Conservation (phyloP, 1,140 invertebrate genomes). For the Cephus cinctus region DNA sequence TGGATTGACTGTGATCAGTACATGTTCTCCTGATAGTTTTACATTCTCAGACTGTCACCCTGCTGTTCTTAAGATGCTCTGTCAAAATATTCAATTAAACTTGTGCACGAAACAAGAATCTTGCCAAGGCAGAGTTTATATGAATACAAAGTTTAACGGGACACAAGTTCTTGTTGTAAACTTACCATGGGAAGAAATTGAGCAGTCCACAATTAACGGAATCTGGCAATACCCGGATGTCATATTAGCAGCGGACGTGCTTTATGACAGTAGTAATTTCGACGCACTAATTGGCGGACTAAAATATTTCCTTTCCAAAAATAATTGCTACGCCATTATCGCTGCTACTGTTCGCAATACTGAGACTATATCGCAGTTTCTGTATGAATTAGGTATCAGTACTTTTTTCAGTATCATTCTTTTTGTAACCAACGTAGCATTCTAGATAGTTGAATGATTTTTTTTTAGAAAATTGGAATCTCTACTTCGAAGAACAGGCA, state of each 20-base stretch:
- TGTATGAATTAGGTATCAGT: slow-evolving; percentile 46
- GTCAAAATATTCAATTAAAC: slow-evolving; percentile 54
- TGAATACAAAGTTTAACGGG: slow-evolving; percentile 20
- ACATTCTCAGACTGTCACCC: slow-evolving; percentile 59
- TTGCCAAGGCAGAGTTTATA: too few relatives aligned
- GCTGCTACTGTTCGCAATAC: slow-evolving; percentile 56
- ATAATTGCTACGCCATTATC: slow-evolving; percentile 45
- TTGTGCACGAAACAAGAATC: slow-evolving; percentile 16
- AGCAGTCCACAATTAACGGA: slow-evolving; percentile 22
- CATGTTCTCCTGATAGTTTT: slow-evolving; percentile 52
- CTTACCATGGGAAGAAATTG: slow-evolving; percentile 56
- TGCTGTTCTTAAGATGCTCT: slow-evolving; percentile 51
- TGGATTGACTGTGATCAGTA: slow-evolving; percentile 51
- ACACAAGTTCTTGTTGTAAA: slow-evolving; percentile 43
- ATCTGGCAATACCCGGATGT: slow-evolving; percentile 42
- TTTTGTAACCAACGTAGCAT: too few relatives aligned
- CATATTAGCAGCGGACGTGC: slow-evolving; percentile 58
- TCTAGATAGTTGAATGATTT: too few relatives aligned
- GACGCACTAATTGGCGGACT: slow-evolving; percentile 44
- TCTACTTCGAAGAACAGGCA: slow-evolving; percentile 34
- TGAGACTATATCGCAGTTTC: slow-evolving; percentile 50
- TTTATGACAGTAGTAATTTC: slow-evolving; percentile 56
- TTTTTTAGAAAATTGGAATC: slow-evolving; percentile 32
- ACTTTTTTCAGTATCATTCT: slow-evolving; percentile 15
- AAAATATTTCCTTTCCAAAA: slow-evolving; percentile 35